Conservation (phyloP, 2,888 invertebrate genomes). For the Zaprionus lineosus region DNA sequence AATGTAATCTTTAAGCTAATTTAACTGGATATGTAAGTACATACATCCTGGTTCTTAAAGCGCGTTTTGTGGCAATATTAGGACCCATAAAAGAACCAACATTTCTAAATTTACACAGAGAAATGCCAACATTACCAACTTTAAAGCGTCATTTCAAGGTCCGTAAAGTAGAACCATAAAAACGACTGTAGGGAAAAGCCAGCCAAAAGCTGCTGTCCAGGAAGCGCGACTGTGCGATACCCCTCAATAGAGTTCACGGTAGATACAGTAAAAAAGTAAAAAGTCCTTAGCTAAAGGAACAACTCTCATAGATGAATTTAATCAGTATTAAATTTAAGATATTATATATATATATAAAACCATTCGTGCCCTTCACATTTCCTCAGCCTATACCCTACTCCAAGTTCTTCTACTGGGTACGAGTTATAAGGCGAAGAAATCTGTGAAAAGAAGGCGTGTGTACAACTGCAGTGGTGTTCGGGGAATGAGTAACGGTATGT, state of each 20-base stretch:
- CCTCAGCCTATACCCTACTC: neutral
- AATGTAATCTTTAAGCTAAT: too few species aligned
- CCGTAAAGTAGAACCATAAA: neutral
- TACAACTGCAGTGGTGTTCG: constrained; percentile 11
- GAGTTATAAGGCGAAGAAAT: constrained; percentile 7
- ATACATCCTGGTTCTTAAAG: too few species aligned
- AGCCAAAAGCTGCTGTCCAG: neutral
- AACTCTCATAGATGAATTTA: too few species aligned
- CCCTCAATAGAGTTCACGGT: too few species aligned
- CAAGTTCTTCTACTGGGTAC: neutral
- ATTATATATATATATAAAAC: neutral
- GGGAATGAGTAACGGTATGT: constrained; percentile 15
- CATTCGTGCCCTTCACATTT: too few species aligned
- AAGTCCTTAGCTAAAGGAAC: too few species aligned
- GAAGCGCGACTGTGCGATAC: neutral
- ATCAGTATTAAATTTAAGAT: too few species aligned
- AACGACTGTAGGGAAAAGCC: neutral
- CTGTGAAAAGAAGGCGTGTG: constrained; percentile 53
- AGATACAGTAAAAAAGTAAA: too few species aligned
- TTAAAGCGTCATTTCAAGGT: neutral
- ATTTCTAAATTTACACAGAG: neutral
- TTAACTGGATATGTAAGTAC: too few species aligned
- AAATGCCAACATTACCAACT: neutral
- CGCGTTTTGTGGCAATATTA: neutral
- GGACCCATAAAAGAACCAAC: too few species aligned